Evolutionary conservation across 2,113 vertebrate genomes (phyloP).

Genomic region (Orthonyx spaldingii): DNA sequence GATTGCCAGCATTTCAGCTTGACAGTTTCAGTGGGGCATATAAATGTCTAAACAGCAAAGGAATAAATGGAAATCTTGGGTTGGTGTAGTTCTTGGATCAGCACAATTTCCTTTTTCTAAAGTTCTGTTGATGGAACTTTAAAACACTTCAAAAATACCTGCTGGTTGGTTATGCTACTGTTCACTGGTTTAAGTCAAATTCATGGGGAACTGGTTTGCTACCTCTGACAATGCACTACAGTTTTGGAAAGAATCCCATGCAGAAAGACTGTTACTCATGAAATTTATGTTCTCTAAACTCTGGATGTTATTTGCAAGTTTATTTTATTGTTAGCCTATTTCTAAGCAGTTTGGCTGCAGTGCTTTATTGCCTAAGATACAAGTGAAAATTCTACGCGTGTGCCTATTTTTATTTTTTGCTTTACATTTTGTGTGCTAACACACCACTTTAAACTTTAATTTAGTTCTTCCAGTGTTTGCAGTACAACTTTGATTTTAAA

Average conservation of each 20-base stretch:
- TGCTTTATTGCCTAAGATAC: neutral
- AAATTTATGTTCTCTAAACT: conserved; percentile 20
- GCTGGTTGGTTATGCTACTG: neutral
- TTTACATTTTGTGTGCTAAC: neutral
- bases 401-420: neutral
- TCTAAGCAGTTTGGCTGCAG: neutral
- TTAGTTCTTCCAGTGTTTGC: neutral
- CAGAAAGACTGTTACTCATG: neutral
- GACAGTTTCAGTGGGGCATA: conserved; percentile 23
- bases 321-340: conserved; percentile 15
- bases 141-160: neutral
- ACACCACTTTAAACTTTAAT: neutral
- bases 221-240: neutral
- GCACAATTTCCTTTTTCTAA: neutral
- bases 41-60: conserved; percentile 18
- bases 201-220: neutral
- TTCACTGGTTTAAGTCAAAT: neutral
- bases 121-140: neutral
- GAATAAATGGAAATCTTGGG: neutral
- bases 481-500: neutral
- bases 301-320: neutral
- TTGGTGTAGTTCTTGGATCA: conserved; percentile 5
- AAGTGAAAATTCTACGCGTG: conserved; percentile 29
- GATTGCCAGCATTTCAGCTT: conserved; percentile 16
- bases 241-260: conserved; percentile 2